phyloP scores from a whole-genome alignment of 2,888 invertebrate species.

The Trachelus iudaicus region DNA sequence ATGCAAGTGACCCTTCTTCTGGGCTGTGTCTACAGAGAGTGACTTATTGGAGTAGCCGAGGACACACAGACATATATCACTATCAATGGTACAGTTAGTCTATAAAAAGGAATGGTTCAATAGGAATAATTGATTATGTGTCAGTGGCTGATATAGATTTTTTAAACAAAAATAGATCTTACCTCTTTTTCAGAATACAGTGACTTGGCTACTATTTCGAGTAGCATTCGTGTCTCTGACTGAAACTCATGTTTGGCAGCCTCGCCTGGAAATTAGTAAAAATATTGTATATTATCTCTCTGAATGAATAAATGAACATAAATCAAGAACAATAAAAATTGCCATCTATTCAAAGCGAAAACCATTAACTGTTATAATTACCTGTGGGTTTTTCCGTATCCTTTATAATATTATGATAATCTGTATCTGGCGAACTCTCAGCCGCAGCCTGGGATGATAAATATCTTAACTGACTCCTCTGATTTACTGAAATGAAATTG shows the following conservation, averaged over 20 bases:
- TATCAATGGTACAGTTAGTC: not conserved
- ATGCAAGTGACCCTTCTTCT: slow-evolving; percentile 4
- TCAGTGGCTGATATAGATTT: too few relatives aligned
- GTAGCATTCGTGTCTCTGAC: slow-evolving; percentile 94
- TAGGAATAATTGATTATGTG: too few relatives aligned
- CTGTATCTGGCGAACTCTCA: slow-evolving; percentile 57
- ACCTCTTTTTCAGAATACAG: slow-evolving; percentile 97
- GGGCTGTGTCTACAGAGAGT: not conserved
- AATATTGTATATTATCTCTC: not conserved
- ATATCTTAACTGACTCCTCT: slow-evolving; percentile 32
- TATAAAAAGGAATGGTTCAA: too few relatives aligned
- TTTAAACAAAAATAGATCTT: slow-evolving; percentile 32
- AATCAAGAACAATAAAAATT: not conserved
- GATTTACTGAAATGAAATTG: slow-evolving; percentile 25
- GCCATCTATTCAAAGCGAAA: not conserved
- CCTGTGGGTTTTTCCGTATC: slow-evolving; percentile 72
- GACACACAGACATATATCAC: not conserved
- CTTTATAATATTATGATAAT: slow-evolving; percentile 72
- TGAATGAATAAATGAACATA: too few relatives aligned
- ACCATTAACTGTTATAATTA: slow-evolving; percentile 40
- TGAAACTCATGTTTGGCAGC: slow-evolving; percentile 88
- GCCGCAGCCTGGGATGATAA: slow-evolving; percentile 58
- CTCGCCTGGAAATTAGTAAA: slow-evolving; percentile 66
- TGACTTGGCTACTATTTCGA: slow-evolving; percentile 97
- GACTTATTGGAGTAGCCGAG: not conserved